phyloP scores from a whole-genome alignment of 2,888 invertebrate species.

The Dolichomitus sp. region DNA sequence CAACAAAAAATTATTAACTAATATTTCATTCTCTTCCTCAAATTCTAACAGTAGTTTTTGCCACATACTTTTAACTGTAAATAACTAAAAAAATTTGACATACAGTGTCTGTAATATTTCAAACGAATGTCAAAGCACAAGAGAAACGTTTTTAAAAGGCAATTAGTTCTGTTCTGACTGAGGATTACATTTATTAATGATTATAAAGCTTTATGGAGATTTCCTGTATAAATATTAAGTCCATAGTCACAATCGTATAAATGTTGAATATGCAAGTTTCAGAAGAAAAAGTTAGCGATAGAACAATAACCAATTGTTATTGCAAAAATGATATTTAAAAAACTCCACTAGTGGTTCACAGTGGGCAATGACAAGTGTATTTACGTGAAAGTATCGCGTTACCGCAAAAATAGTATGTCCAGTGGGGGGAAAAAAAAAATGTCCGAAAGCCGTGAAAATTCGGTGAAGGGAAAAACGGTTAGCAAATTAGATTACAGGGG shows the following conservation, averaged over 20 bases:
- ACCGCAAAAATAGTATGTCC: constrained; percentile 8
- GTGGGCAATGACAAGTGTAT: constrained; percentile 18
- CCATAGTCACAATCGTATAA: neutral
- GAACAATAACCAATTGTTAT: too few species aligned
- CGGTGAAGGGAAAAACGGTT: constrained; percentile 50
- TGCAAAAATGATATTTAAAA: neutral
- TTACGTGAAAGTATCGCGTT: constrained; percentile 5
- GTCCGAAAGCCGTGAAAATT: constrained; percentile 19
- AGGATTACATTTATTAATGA: neutral
- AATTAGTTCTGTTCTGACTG: neutral
- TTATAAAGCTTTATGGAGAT: too few species aligned
- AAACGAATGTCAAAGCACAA: neutral
- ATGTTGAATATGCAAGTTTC: neutral
- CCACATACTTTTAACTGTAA: neutral
- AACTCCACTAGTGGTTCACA: neutral
- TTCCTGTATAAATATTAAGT: neutral
- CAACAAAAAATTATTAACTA: neutral
- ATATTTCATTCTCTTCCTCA: too few species aligned
- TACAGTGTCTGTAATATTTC: neutral
- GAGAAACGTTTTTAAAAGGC: neutral
- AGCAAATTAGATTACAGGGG: constrained; percentile 67
- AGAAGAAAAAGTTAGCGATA: too few species aligned
- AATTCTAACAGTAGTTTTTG: too few species aligned
- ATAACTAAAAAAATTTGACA: neutral
- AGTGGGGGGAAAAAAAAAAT: neutral